These are phyloP conservation scores for Drepanosiphum platanoidis DNA, from an alignment of 2,888 invertebrate species.

Conservation along the genomic window DNA sequence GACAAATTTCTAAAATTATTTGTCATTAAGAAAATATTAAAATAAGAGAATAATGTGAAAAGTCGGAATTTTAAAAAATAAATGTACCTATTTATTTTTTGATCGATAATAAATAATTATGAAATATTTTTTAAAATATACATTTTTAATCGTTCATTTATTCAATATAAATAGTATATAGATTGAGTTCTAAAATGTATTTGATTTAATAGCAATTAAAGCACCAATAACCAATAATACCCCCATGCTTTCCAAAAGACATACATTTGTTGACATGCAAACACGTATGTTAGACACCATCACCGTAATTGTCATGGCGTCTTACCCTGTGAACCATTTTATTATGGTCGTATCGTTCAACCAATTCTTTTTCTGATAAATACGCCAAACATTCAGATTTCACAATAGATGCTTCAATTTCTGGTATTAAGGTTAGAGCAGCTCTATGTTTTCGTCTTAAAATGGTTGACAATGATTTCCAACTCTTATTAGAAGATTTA, in stretches of 20 bases:
- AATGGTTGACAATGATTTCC: slow-evolving; percentile 43
- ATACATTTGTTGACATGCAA: slow-evolving; percentile 18
- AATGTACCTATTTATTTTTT: too few species aligned
- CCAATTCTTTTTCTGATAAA: slow-evolving; percentile 69
- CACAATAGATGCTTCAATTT: slow-evolving; percentile 69
- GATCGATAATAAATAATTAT: too few species aligned
- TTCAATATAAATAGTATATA: too few species aligned
- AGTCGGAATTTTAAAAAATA: too few species aligned
- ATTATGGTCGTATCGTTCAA: slow-evolving; percentile 70
- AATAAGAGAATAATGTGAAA: too few species aligned
- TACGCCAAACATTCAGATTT: slow-evolving; percentile 71
- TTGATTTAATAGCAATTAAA: neutral
- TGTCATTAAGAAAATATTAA: too few species aligned
- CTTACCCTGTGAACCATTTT: slow-evolving; percentile 71
- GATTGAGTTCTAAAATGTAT: neutral
- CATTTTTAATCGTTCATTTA: too few species aligned
- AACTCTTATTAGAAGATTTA: slow-evolving; percentile 15
- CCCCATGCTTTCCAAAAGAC: neutral
- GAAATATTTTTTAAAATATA: too few species aligned
- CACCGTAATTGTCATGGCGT: slow-evolving; percentile 56
- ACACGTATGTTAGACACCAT: slow-evolving; percentile 42
- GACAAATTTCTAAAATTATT: too few species aligned
- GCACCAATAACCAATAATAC: neutral
- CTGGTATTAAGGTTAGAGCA: slow-evolving; percentile 68
- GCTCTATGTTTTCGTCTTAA: slow-evolving; percentile 49